Evolutionary conservation across 2,888 invertebrate species (phyloP).

Genomic region (Synergus umbraculus): DNA sequence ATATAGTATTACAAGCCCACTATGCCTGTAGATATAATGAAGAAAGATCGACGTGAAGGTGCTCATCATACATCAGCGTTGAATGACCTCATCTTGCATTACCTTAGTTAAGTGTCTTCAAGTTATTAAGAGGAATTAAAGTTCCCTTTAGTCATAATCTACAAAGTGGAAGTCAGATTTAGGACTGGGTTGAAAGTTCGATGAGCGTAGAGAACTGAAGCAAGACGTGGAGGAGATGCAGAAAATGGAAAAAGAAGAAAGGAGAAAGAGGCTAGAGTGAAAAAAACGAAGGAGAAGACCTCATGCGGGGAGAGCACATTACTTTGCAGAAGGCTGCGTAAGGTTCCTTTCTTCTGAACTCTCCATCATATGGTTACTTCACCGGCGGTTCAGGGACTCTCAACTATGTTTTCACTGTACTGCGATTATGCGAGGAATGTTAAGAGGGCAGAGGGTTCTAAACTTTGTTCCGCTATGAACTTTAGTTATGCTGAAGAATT

Average conservation of each 20-base stretch:
- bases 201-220: conserved; percentile 39
- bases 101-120: conserved; percentile 52
- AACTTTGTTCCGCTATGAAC: neutral
- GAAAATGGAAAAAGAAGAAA: conserved; percentile 44
- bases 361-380: conserved; percentile 47
- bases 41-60: conserved; percentile 39
- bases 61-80: conserved; percentile 32
- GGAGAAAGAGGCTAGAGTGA: conserved; percentile 45
- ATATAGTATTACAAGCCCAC: conserved; percentile 30
- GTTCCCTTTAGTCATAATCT: conserved; percentile 19
- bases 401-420: conserved; percentile 25
- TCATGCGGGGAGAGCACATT: conserved; percentile 73
- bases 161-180: conserved; percentile 22
- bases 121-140: conserved; percentile 69
- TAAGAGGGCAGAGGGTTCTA: conserved; percentile 3
- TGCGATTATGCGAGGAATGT: conserved; percentile 27
- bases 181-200: conserved; percentile 15
- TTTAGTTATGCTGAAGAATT: neutral
- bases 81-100: conserved; percentile 34
- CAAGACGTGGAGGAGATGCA: conserved; percentile 16
- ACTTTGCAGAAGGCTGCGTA: conserved; percentile 71
- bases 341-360: conserved; percentile 54
- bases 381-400: conserved; percentile 42
- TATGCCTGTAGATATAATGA: conserved; percentile 38
- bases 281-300: conserved; percentile 60